Evolutionary conservation across 1,140 invertebrate genomes (phyloP).

Genomic region (Steinernema feltiae): DNA sequence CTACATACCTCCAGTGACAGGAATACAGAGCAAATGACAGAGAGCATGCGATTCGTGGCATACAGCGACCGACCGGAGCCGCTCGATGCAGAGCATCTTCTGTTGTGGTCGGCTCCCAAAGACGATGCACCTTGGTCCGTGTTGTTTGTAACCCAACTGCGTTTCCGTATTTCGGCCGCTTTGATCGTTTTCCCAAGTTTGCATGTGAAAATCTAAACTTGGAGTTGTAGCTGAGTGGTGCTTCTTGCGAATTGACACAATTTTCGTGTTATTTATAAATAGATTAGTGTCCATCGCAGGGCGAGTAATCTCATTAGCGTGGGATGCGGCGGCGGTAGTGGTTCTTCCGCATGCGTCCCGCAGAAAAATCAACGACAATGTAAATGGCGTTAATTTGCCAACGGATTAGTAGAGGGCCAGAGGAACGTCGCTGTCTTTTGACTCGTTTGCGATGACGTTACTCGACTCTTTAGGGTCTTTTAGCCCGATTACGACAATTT

Average conservation of each 20-base stretch:
- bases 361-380: no score
- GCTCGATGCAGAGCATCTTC: not conserved
- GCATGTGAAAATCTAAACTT: conserved; percentile 48
- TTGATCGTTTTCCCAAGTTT: conserved; percentile 47
- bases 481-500: no score
- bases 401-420: no score
- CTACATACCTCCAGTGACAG: conserved; percentile 52
- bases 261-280: no score
- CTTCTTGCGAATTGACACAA: not conserved
- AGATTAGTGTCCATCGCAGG: no score
- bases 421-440: no score
- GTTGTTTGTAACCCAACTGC: conserved; percentile 39
- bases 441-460: no score
- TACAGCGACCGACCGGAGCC: conserved; percentile 39
- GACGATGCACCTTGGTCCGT: conserved; percentile 1
- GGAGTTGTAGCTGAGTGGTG: conserved; percentile 13
- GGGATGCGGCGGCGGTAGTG: no score
- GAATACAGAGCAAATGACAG: conserved; percentile 47
- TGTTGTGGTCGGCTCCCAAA: not conserved
- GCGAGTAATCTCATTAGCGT: no score
- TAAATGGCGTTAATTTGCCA: no score
- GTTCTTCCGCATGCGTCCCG: no score
- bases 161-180: conserved; percentile 44
- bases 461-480: no score
- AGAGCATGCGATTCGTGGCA: conserved; percentile 49